phyloP scores from a whole-genome alignment of 2,797 vertebrate species.

The Poeciliopsis paucimaculata region DNA sequence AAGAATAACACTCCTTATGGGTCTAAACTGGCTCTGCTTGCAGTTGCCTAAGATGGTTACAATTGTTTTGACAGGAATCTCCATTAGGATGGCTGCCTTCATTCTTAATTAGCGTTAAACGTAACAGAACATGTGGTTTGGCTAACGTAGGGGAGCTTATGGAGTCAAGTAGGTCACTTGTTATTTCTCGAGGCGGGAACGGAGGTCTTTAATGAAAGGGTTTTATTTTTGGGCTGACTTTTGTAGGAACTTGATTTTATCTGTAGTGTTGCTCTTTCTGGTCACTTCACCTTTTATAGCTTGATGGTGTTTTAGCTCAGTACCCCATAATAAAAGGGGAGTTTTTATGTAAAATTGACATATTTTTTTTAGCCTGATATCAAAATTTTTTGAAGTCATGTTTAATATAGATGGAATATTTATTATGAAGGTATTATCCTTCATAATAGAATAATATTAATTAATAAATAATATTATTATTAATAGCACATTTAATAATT shows the following conservation, averaged over 20 bases:
- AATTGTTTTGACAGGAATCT: constrained; percentile 63
- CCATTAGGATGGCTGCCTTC: constrained; percentile 45
- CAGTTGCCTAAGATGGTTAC: constrained; percentile 17
- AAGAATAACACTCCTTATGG: constrained; percentile 21
- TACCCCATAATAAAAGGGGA: too few relatives aligned
- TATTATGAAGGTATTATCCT: too few relatives aligned
- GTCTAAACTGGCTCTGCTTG: constrained; percentile 10
- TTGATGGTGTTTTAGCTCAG: constrained; percentile 12
- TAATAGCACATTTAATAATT: too few relatives aligned
- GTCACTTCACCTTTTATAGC: constrained; percentile 45
- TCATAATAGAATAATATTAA: too few relatives aligned
- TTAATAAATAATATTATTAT: too few relatives aligned
- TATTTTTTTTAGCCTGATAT: too few relatives aligned
- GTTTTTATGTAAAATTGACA: too few relatives aligned
- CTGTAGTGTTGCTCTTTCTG: constrained; percentile 50
- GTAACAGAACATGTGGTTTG: constrained; percentile 66
- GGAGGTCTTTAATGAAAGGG: constrained; percentile 68
- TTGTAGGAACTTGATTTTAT: constrained; percentile 70
- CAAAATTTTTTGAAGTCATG: too few relatives aligned
- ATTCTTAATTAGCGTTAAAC: constrained; percentile 68
- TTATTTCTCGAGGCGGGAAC: constrained; percentile 63
- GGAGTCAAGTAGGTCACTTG: constrained; percentile 78
- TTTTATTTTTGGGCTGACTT: constrained; percentile 75
- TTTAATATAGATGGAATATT: too few relatives aligned
- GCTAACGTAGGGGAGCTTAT: constrained; percentile 65